phyloP scores from a whole-genome alignment of 2,888 invertebrate species.

The Acrocyrtus sp. region DNA sequence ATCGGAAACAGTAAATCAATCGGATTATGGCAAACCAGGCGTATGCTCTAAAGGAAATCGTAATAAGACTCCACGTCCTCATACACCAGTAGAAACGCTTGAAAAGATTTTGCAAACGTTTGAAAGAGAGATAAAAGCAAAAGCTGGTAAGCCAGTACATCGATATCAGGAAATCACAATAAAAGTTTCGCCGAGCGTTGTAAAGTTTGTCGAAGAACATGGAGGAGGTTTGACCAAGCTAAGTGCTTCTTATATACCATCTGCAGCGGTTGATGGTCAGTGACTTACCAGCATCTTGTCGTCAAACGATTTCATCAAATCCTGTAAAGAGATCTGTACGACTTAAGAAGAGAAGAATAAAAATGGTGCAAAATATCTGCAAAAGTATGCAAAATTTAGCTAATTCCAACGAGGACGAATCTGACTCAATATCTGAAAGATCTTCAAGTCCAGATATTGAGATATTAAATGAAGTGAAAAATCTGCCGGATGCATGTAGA shows the following conservation, averaged over 20 bases:
- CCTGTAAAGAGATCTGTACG: slow-evolving; percentile 26
- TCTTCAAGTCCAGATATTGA: slow-evolving; percentile 20
- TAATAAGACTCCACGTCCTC: background rate
- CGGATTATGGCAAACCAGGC: no score
- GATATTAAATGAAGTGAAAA: slow-evolving; percentile 10
- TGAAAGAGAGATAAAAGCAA: slow-evolving; percentile 11
- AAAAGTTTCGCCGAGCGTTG: slow-evolving; percentile 17
- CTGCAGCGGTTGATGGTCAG: background rate
- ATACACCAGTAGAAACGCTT: slow-evolving; percentile 13
- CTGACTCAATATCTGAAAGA: background rate
- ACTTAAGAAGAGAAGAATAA: slow-evolving; percentile 12
- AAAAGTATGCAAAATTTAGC: background rate
- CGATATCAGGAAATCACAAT: slow-evolving; percentile 23
- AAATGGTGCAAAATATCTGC: background rate
- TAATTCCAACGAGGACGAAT: background rate
- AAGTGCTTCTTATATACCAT: background rate
- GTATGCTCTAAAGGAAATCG: no score
- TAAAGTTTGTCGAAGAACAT: background rate
- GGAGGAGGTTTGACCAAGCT: background rate
- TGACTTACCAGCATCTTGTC: slow-evolving; percentile 2
- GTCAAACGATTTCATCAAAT: background rate
- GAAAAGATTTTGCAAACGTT: slow-evolving; percentile 13
- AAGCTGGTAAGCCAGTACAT: slow-evolving; percentile 12
- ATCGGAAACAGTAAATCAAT: no score
- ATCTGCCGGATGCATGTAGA: background rate